These are phyloP conservation scores for Prenolepis imparis DNA, from an alignment of 2,888 invertebrate species.

Conservation along the genomic window DNA sequence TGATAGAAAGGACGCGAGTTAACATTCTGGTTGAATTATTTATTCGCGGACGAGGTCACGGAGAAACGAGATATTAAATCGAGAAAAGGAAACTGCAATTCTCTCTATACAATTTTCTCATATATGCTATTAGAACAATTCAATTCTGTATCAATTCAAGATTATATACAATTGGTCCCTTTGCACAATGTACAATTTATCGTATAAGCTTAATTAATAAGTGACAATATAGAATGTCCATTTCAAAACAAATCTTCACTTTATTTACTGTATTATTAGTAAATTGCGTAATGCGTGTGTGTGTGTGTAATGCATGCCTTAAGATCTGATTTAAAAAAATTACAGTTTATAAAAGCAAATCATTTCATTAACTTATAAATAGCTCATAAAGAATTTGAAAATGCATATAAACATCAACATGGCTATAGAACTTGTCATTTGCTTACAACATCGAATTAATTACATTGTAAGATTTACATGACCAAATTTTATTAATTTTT, in stretches of 20 bases:
- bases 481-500: not conserved
- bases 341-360: not conserved
- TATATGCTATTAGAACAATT: slow-evolving; percentile 19
- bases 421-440: not conserved
- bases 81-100: slow-evolving; percentile 23
- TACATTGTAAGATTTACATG: not conserved
- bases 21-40: slow-evolving; percentile 45
- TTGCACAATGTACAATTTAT: not conserved
- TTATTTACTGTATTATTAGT: slow-evolving; percentile 12
- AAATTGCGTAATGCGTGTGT: not conserved
- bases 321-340: not conserved
- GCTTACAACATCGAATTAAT: not conserved
- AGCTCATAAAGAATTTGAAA: not conserved
- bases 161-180: slow-evolving; percentile 16
- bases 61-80: slow-evolving; percentile 29
- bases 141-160: slow-evolving; percentile 16
- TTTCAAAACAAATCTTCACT: not conserved
- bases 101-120: not conserved
- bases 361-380: not conserved
- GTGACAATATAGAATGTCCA: not conserved
- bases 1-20: slow-evolving; percentile 7
- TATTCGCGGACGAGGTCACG: slow-evolving; percentile 34
- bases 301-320: not conserved
- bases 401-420: not conserved
- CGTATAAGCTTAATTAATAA: slow-evolving; percentile 20